Conservation (phyloP, 1,140 invertebrate genomes). For the Zaprionus gabonicus region DNA sequence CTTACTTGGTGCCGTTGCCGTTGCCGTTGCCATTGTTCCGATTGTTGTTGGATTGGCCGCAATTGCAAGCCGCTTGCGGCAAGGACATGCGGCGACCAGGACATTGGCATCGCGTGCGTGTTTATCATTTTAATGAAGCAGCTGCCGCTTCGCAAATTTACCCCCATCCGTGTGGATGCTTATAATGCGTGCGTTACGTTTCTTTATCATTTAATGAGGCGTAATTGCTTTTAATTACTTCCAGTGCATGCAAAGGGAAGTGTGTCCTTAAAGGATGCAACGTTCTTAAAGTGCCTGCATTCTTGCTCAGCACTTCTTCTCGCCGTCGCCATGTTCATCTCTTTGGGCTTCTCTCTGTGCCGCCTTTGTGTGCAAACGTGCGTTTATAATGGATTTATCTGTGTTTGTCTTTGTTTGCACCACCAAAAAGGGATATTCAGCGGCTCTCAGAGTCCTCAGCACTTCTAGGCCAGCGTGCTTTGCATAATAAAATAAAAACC, state of each 20-base stretch:
- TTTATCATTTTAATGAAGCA: conserved; percentile 64
- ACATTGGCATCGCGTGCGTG: conserved; percentile 56
- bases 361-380: conserved; percentile 55
- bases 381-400: conserved; percentile 63
- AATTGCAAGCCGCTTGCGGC: conserved; percentile 62
- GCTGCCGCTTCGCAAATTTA: conserved; percentile 25
- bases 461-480: conserved; percentile 48
- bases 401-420: conserved; percentile 50
- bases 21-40: conserved; percentile 15
- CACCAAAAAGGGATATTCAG: conserved; percentile 41
- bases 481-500: conserved; percentile 58
- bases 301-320: conserved; percentile 9
- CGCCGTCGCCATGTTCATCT: neutral
- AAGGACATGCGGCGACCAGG: conserved; percentile 54
- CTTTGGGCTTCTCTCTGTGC: neutral
- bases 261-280: conserved; percentile 27
- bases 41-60: conserved; percentile 48
- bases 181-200: conserved; percentile 52
- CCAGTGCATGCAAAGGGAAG: conserved; percentile 11
- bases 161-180: neutral
- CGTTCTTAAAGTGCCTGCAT: conserved; percentile 30
- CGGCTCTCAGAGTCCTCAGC: conserved; percentile 3
- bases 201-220: conserved; percentile 63
- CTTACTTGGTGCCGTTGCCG: conserved; percentile 18
- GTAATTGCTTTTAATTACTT: conserved; percentile 61